Evolutionary conservation across 2,888 invertebrate species (phyloP).

Genomic region (Amphipoea oculea): DNA sequence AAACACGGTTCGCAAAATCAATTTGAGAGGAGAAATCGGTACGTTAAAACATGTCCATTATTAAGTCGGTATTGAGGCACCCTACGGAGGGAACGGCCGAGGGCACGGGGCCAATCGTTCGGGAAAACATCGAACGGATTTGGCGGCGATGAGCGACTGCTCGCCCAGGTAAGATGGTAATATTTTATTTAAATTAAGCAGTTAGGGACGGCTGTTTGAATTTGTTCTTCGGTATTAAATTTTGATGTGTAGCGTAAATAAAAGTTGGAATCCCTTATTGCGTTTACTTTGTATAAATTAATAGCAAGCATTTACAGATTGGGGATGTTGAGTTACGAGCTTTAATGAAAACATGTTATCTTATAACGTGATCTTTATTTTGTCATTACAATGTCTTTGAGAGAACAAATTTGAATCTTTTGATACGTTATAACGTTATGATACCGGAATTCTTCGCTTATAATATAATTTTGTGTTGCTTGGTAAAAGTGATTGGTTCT

Average conservation of each 20-base stretch:
- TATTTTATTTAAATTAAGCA: constrained; percentile 85
- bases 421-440: constrained; percentile 8
- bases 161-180: constrained; percentile 78
- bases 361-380: constrained; percentile 24
- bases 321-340: constrained; percentile 27
- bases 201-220: constrained; percentile 74
- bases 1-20: constrained; percentile 84
- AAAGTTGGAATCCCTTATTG: constrained; percentile 56
- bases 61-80: constrained; percentile 79
- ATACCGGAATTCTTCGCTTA: constrained; percentile 2
- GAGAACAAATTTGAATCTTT: constrained; percentile 13
- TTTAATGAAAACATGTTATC: constrained; percentile 32
- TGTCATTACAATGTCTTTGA: constrained; percentile 17
- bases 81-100: constrained; percentile 70
- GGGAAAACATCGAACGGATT: constrained; percentile 81
- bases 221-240: constrained; percentile 76
- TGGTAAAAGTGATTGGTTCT: not conserved
- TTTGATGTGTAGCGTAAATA: constrained; percentile 68
- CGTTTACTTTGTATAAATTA: constrained; percentile 59
- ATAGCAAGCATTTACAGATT: constrained; percentile 51
- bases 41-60: constrained; percentile 86
- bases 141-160: constrained; percentile 77
- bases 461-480: constrained; percentile 6
- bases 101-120: constrained; percentile 80
- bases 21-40: constrained; percentile 81